phyloP scores from a whole-genome alignment of 2,888 invertebrate genomes.

The Exocentrus adspersus region DNA sequence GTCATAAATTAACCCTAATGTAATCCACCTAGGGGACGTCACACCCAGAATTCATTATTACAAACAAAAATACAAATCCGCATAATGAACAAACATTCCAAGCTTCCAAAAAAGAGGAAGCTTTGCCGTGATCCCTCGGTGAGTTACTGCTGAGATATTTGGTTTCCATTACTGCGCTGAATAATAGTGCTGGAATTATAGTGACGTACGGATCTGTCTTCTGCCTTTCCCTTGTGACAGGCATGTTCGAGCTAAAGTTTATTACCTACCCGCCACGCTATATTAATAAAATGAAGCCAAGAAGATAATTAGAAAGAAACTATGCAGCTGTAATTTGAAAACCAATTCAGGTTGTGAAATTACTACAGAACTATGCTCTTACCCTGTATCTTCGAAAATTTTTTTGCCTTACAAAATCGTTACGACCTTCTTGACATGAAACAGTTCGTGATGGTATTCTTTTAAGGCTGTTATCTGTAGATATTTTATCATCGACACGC shows the following conservation, averaged over 20 bases:
- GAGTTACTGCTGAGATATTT: not conserved
- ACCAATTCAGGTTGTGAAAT: too few relatives aligned
- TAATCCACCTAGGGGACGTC: slow-evolving; percentile 26
- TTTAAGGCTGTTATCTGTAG: too few relatives aligned
- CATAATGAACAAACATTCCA: slow-evolving; percentile 27
- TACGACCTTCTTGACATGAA: too few relatives aligned
- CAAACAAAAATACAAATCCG: slow-evolving; percentile 25
- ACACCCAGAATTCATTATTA: slow-evolving; percentile 18
- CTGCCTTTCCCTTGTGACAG: not conserved
- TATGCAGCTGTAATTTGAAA: too few relatives aligned
- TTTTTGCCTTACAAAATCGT: too few relatives aligned
- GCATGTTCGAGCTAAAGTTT: not conserved
- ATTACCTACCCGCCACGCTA: too few relatives aligned
- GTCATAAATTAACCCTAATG: slow-evolving; percentile 34
- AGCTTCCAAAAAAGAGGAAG: slow-evolving; percentile 11
- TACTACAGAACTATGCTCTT: too few relatives aligned
- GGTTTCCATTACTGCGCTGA: slow-evolving; percentile 3
- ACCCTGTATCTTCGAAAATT: too few relatives aligned
- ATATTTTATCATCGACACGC: too few relatives aligned
- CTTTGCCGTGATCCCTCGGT: slow-evolving; percentile 9
- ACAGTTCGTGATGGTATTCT: too few relatives aligned
- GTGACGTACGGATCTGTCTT: not conserved
- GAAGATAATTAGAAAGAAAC: too few relatives aligned
- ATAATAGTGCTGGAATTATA: slow-evolving; percentile 4
- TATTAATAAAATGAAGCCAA: too few relatives aligned